A percentile compares a stretch with the other conserved stretches of the same genome.
Evolutionary conservation across 2,888 invertebrate species (phyloP).

Genomic region (Mythimna albipuncta): DNA sequence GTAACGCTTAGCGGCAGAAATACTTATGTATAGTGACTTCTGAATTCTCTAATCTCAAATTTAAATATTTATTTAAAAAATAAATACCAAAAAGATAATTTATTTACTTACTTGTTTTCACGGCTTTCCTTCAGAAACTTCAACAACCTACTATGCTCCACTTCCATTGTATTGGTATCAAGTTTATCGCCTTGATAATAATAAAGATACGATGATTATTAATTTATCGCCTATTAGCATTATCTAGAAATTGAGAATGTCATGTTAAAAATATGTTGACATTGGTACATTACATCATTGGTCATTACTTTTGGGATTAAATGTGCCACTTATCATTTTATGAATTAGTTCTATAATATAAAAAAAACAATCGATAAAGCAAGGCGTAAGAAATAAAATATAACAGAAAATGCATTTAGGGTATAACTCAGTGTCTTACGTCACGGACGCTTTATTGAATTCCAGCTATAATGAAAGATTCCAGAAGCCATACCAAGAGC

Average conservation of each 20-base stretch:
- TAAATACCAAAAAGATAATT: constrained; percentile 1
- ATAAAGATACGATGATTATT: constrained; percentile 34
- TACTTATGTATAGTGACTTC: neutral
- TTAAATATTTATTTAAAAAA: neutral
- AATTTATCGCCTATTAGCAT: constrained; percentile 45
- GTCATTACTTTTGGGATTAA: neutral
- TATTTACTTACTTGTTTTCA: constrained; percentile 69
- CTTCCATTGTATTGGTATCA: constrained; percentile 65
- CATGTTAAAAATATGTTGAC: constrained; percentile 16
- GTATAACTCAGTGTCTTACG: too few relatives aligned
- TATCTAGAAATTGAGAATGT: constrained; percentile 48
- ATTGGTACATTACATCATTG: neutral
- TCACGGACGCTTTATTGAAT: too few relatives aligned
- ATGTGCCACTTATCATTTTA: neutral
- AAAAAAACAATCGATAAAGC: too few relatives aligned
- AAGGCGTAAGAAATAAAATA: too few relatives aligned
- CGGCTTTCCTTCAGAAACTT: constrained; percentile 72
- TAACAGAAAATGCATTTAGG: too few relatives aligned
- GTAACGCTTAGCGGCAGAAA: neutral
- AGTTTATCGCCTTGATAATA: constrained; percentile 68
- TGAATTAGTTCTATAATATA: too few relatives aligned
- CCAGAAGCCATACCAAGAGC: too few relatives aligned
- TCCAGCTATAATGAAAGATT: too few relatives aligned
- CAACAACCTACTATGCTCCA: constrained; percentile 80
- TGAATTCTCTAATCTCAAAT: neutral